Percentiles rank a stretch among this genome's conserved stretches.
These are phyloP conservation scores for Megalops cyprinoides DNA, from an alignment of 2,797 vertebrate genomes.

Conservation along the genomic window DNA sequence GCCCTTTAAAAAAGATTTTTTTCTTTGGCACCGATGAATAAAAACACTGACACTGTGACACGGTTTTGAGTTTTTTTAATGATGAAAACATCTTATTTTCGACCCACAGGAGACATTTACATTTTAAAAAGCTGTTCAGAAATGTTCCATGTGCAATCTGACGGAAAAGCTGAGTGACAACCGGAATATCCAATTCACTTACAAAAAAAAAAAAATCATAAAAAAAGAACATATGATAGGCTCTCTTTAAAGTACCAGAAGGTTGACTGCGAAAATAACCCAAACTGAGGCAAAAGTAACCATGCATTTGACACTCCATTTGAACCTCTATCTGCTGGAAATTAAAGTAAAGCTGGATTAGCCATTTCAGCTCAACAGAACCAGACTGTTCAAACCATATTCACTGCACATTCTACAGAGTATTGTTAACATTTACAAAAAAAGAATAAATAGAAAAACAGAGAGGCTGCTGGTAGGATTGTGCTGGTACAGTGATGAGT, in stretches of 20 bases:
- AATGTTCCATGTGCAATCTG: conserved; percentile 70
- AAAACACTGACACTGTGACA: conserved; percentile 46
- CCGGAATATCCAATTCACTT: conserved; percentile 65
- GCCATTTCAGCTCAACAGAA: not conserved
- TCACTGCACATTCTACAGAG: conserved; percentile 60
- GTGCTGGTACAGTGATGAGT: not conserved
- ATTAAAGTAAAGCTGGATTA: not conserved
- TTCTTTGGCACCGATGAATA: not conserved
- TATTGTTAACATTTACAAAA: conserved; percentile 46
- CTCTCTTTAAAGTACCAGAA: conserved; percentile 51
- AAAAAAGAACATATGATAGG: conserved; percentile 66
- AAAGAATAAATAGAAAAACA: conserved; percentile 36
- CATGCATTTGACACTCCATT: not conserved
- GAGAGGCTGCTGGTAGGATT: conserved; percentile 24
- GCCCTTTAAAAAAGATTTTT: not conserved
- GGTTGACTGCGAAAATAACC: conserved; percentile 63
- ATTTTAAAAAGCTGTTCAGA: conserved; percentile 66
- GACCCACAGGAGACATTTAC: conserved; percentile 70
- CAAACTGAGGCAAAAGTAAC: conserved; percentile 4
- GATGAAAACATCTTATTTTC: conserved; percentile 71
- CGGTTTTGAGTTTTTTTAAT: conserved; percentile 65
- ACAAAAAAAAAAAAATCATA: conserved; percentile 73
- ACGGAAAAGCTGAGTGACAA: conserved; percentile 70
- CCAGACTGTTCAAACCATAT: conserved; percentile 37
- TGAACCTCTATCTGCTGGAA: not conserved